These are phyloP conservation scores for Otolemur crassicaudatus DNA, from an alignment of 2,797 vertebrate genomes.

Conservation along the genomic window DNA sequence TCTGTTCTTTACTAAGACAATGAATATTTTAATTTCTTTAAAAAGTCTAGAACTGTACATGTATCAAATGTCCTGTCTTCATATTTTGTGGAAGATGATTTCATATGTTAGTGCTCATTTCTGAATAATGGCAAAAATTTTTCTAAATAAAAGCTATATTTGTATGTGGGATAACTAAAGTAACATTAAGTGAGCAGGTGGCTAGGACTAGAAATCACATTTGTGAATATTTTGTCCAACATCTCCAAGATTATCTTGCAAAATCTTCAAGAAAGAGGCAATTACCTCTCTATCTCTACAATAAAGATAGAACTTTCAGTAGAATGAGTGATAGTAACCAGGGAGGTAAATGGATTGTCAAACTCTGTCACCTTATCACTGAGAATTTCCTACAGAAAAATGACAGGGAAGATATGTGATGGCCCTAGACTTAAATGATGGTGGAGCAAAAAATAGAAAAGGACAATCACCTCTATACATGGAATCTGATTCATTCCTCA, in stretches of 20 bases:
- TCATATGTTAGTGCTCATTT: not conserved
- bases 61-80: not conserved
- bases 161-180: not conserved
- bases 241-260: slow-evolving; percentile 43
- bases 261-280: slow-evolving; percentile 61
- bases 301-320: slow-evolving; percentile 45
- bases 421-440: slow-evolving; percentile 71
- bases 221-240: not conserved
- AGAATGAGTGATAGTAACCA: slow-evolving; percentile 59
- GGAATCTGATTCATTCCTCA: slow-evolving; percentile 31
- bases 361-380: slow-evolving; percentile 67
- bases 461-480: slow-evolving; percentile 34
- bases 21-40: not conserved
- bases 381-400: slow-evolving; percentile 68
- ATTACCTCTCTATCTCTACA: slow-evolving; percentile 50
- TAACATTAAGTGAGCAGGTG: not conserved
- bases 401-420: slow-evolving; percentile 62
- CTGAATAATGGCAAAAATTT: not conserved
- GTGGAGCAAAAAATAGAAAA: slow-evolving; percentile 54
- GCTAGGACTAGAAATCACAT: not conserved
- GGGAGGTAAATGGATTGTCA: slow-evolving; percentile 70
- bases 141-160: not conserved
- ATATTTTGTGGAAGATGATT: not conserved
- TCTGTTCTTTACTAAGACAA: not conserved
- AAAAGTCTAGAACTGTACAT: not conserved